Evolutionary conservation across 2,888 invertebrate species (phyloP), one percentile per base, ranked within the genome.

Genomic region (Mimachlamys varia): DNA sequence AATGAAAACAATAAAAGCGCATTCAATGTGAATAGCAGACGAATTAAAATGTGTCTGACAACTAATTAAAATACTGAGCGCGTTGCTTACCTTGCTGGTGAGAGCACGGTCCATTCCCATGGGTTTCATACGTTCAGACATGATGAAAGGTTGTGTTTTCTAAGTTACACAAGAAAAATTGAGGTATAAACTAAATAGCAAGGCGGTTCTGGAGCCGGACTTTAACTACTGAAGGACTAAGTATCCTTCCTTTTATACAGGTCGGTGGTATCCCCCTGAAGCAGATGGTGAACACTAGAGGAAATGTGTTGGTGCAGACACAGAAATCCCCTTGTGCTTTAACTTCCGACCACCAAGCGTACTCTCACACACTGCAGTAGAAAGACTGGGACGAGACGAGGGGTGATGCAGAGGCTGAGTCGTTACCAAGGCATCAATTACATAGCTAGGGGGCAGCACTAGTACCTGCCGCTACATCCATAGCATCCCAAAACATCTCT

Each of bases 61-160:
- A 5, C 12, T 76, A 76, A 33, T 76, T 76, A 33, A 76, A 13
- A 58, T 58, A 58, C 27, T 22, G 27, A 76, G 13, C 2, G 0
- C 2, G 33, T 33, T 76, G 33, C 94, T 93, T 93, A 94, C 94
- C 94, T 94, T 94, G 90, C 94, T 93, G 87, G 92, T 90, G 89
- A 93, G 92, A 88, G 94, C 93, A 89, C 93, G 92, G 91, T 94
- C 94, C 94, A 94, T 94, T 88, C 94, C 94, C 93, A 93, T 94
- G n/a, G 94, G 93, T 91, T 92, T 92, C 90, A 93, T 92, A 89
- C 93, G 93, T 88, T 93, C 92, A 37, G 93, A 91, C 94, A 94
- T 94, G 89, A 87, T 93, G 88, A 87, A 17, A 87, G 89, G 37
- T 88, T 90, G 62, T 90, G 53, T 90, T 76, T 91, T 10, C 27